Evolutionary conservation across 2,797 vertebrate species (phyloP).

Genomic region (Hyperoplus immaculatus): DNA sequence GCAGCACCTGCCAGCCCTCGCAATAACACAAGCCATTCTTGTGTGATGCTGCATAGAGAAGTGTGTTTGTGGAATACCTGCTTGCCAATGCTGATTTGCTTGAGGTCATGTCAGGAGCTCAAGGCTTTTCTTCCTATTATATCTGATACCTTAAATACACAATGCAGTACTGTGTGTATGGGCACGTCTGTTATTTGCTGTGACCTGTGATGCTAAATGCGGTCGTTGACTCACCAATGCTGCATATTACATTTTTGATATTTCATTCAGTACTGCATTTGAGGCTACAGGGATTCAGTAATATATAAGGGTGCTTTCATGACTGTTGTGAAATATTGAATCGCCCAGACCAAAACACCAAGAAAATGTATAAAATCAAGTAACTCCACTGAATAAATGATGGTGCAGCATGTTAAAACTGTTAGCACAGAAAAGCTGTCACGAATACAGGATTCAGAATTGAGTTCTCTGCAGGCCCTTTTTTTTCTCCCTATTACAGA

Average conservation of each 20-base stretch:
- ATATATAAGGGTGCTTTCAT: constrained; percentile 7
- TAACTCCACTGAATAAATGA: constrained; percentile 51
- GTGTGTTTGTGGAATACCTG: constrained; percentile 11
- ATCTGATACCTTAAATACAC: constrained; percentile 26
- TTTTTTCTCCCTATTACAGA: constrained; percentile 86
- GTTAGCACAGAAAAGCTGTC: constrained; percentile 76
- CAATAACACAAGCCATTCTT: constrained; percentile 14
- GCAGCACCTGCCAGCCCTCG: neutral
- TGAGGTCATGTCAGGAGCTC: constrained; percentile 23
- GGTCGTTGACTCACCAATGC: constrained; percentile 26
- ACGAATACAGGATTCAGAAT: constrained; percentile 74
- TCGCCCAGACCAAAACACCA: constrained; percentile 40
- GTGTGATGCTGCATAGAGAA: constrained; percentile 23
- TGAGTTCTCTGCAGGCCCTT: constrained; percentile 80
- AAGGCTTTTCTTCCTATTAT: constrained; percentile 20
- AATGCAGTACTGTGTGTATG: constrained; percentile 5
- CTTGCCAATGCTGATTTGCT: constrained; percentile 1
- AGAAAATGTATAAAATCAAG: constrained; percentile 46
- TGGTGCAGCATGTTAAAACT: constrained; percentile 51
- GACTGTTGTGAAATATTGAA: constrained; percentile 30
- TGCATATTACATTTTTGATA: constrained; percentile 14
- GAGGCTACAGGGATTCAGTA: constrained; percentile 4
- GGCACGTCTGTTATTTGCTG: constrained; percentile 11
- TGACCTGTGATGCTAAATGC: constrained; percentile 36
- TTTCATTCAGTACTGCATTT: neutral